Percentiles rank a stretch among this genome's conserved stretches.
Evolutionary conservation across 2,797 vertebrate genomes (phyloP).

Genomic region (Pteronotus mesoamericanus): DNA sequence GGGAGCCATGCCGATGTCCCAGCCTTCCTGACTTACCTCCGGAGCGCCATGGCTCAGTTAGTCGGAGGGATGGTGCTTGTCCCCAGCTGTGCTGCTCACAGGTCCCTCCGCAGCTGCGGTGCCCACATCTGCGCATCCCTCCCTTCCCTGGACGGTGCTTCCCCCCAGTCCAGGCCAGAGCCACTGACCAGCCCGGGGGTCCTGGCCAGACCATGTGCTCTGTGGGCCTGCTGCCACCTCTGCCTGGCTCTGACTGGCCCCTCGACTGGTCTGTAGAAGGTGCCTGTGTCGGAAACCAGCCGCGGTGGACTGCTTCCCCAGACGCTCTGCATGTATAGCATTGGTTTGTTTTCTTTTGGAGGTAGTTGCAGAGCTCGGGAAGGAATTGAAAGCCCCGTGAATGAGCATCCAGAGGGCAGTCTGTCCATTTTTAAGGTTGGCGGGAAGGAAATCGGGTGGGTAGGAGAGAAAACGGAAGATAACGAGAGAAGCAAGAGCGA

Average conservation of each 20-base stretch:
- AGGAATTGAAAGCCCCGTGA: neutral
- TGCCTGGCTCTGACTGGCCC: neutral
- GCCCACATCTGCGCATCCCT: rapidly evolving
- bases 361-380: neutral
- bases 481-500: neutral
- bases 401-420: neutral
- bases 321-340: neutral
- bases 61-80: rapidly evolving
- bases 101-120: rapidly evolving
- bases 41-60: neutral
- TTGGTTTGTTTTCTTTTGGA: neutral
- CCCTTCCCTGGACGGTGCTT: rapidly evolving
- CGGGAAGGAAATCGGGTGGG: neutral
- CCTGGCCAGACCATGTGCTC: neutral
- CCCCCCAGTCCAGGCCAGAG: too few species aligned
- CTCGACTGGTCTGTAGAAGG: too few species aligned
- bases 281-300: neutral
- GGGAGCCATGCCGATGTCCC: rapidly evolving
- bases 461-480: neutral
- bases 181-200: neutral
- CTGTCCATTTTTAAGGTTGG: neutral
- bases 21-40: rapidly evolving
- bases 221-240: rapidly evolving
- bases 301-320: neutral
- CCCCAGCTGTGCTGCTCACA: too few species aligned